phyloP scores from a whole-genome alignment of 2,797 vertebrate species.

The Lithobates sylvaticus region DNA sequence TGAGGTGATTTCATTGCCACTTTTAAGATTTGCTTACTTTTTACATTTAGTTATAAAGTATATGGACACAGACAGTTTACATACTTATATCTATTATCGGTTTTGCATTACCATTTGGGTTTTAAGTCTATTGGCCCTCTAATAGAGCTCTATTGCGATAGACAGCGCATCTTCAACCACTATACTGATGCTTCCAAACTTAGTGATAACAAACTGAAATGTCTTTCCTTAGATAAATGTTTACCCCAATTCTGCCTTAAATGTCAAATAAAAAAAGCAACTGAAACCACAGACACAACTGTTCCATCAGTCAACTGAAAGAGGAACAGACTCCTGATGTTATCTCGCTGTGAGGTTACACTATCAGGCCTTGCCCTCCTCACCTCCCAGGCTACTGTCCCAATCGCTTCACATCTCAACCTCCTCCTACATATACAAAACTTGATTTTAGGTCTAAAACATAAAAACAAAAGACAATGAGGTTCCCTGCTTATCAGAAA shows the following conservation, averaged over 20 bases:
- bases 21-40: no score
- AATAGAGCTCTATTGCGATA: not conserved
- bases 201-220: constrained; percentile 52
- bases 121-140: not conserved
- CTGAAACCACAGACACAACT: constrained; percentile 65
- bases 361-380: constrained; percentile 53
- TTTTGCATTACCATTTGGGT: no score
- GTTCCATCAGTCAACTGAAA: constrained; percentile 67
- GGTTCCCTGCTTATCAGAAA: constrained; percentile 36
- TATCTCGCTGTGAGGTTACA: constrained; percentile 61
- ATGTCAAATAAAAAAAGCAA: constrained; percentile 56
- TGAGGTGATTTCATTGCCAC: no score
- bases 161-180: constrained; percentile 1
- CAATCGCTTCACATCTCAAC: constrained; percentile 42
- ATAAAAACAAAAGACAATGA: not conserved
- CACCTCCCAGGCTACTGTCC: constrained; percentile 36
- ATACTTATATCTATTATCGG: no score
- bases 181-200: constrained; percentile 43
- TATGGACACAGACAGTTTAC: no score
- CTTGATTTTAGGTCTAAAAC: constrained; percentile 22
- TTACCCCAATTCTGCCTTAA: constrained; percentile 53
- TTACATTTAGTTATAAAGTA: no score
- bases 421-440: constrained; percentile 28
- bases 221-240: constrained; percentile 68
- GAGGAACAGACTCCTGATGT: constrained; percentile 71